phyloP scores from a whole-genome alignment of 2,797 vertebrate species.

The Takifugu rubripes region DNA sequence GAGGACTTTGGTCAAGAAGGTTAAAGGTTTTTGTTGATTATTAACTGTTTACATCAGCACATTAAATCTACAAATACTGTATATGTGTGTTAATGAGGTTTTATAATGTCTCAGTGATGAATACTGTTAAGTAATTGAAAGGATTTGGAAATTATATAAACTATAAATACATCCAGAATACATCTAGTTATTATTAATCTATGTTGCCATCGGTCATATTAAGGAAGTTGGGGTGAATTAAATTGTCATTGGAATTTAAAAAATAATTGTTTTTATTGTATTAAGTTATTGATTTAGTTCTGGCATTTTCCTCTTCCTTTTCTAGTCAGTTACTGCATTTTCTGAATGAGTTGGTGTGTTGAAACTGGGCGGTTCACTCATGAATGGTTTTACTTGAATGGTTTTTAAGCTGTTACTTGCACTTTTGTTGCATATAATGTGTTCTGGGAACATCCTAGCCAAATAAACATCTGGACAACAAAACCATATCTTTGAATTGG shows the following conservation, averaged over 20 bases:
- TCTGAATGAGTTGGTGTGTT: conserved; percentile 11
- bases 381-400: conserved; percentile 7
- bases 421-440: conserved; percentile 26
- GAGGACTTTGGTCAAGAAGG: conserved; percentile 96
- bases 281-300: too few relatives aligned
- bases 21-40: conserved; percentile 52
- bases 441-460: conserved; percentile 41
- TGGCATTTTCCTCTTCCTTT: too few relatives aligned
- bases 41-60: conserved; percentile 14
- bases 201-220: too few relatives aligned
- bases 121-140: too few relatives aligned
- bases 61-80: background rate
- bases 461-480: conserved; percentile 34
- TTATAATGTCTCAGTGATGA: too few relatives aligned
- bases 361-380: conserved; percentile 15
- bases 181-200: too few relatives aligned
- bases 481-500: conserved; percentile 36
- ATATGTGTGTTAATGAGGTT: too few relatives aligned
- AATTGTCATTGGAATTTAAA: too few relatives aligned
- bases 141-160: too few relatives aligned
- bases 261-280: too few relatives aligned
- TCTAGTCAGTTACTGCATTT: background rate
- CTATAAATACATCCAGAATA: too few relatives aligned
- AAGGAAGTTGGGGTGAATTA: too few relatives aligned
- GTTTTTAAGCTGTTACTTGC: conserved; percentile 10